Percentiles rank a stretch among this genome's conserved stretches.
Conservation (phyloP, 2,113 vertebrate genomes). For the Eleginops maclovinus region DNA sequence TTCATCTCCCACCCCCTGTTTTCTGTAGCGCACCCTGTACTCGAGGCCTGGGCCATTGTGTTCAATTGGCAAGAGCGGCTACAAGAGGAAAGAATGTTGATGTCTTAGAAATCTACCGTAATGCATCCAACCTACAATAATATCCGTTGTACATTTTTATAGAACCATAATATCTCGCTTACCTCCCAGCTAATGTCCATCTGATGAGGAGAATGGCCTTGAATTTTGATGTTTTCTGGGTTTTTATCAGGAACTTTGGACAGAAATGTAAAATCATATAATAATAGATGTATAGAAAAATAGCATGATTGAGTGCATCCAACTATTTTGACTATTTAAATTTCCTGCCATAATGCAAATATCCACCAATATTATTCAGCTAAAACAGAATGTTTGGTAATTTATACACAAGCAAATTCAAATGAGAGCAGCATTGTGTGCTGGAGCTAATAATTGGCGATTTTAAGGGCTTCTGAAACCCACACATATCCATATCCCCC, state of each 20-base stretch:
- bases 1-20: conserved; percentile 77
- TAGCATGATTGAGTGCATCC: background rate
- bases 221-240: conserved; percentile 90
- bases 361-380: background rate
- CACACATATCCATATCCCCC: conserved; percentile 15
- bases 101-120: background rate
- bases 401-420: conserved; percentile 16
- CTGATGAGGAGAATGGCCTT: conserved; percentile 91
- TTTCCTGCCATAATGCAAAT: background rate
- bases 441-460: background rate
- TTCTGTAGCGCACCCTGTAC: conserved; percentile 93
- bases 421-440: conserved; percentile 18
- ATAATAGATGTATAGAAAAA: background rate
- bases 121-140: too few species aligned
- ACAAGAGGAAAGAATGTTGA: conserved; percentile 30
- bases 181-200: conserved; percentile 98
- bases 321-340: background rate
- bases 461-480: background rate
- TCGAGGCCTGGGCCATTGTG: conserved; percentile 92
- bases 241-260: conserved; percentile 93
- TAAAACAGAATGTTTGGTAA: background rate
- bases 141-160: background rate
- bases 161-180: conserved; percentile 27
- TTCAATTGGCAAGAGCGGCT: conserved; percentile 89
- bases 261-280: conserved; percentile 21